phyloP scores from a whole-genome alignment of 2,888 invertebrate genomes.

The Drepana falcataria region DNA sequence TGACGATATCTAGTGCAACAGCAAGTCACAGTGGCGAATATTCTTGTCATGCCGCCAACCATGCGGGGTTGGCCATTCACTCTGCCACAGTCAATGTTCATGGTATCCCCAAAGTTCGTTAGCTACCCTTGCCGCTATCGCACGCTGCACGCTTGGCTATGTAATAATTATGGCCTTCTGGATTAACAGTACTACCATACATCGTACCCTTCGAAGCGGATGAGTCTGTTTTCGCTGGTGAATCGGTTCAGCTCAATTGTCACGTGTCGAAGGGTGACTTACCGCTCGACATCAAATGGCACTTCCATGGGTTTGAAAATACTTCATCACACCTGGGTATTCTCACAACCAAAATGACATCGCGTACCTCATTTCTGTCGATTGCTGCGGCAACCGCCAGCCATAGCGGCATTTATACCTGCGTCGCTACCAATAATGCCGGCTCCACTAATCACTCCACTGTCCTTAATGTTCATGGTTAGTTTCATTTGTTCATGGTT shows the following conservation, averaged over 20 bases:
- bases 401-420: conserved; percentile 87
- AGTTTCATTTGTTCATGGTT: conserved; percentile 52
- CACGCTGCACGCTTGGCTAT: conserved; percentile 74
- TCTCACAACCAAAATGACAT: conserved; percentile 81
- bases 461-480: conserved; percentile 77
- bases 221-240: conserved; percentile 84
- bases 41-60: conserved; percentile 83
- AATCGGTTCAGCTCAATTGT: conserved; percentile 83
- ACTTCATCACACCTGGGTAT: conserved; percentile 79
- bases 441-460: conserved; percentile 84
- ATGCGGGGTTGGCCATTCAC: conserved; percentile 81
- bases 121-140: conserved; percentile 50
- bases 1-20: conserved; percentile 81
- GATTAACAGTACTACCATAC: conserved; percentile 82
- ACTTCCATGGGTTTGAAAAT: conserved; percentile 82
- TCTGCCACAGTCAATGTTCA: conserved; percentile 82
- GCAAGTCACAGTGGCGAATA: conserved; percentile 85
- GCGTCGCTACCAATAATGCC: conserved; percentile 85
- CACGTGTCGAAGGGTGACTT: conserved; percentile 86
- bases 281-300: conserved; percentile 86
- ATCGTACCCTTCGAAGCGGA: conserved; percentile 83
- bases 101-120: conserved; percentile 73
- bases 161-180: conserved; percentile 66
- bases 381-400: conserved; percentile 83
- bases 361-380: conserved; percentile 83